phyloP scores from a whole-genome alignment of 2,797 vertebrate species.

The Sebastes nivosus region DNA sequence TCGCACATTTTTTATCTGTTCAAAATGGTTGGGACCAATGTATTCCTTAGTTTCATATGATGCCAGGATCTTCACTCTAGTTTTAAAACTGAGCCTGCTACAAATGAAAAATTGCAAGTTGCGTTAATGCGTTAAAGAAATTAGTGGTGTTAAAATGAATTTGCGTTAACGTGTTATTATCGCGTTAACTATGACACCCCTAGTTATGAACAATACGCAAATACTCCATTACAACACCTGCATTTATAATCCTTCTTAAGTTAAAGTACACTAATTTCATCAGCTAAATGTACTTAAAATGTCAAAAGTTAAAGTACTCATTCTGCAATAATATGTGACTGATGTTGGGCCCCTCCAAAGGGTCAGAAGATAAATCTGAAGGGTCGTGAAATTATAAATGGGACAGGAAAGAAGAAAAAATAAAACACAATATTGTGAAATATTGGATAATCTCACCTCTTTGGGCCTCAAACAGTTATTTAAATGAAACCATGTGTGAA shows the following conservation, averaged over 20 bases:
- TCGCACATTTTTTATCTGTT: no score
- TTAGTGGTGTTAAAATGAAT: no score
- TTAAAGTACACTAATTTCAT: background rate
- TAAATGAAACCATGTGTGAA: background rate
- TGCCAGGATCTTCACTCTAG: no score
- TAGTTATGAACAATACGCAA: background rate
- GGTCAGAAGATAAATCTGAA: background rate
- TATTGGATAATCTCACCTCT: background rate
- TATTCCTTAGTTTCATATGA: no score
- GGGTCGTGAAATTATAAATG: background rate
- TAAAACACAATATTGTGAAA: no score
- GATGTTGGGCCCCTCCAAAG: background rate
- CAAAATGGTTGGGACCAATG: no score
- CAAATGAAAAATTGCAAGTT: no score
- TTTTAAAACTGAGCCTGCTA: no score
- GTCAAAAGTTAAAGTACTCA: background rate
- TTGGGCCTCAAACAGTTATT: background rate
- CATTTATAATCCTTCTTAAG: background rate
- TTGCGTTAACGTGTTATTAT: no score
- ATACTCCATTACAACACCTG: background rate
- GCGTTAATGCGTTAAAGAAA: no score
- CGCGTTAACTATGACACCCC: no score
- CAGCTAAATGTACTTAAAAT: background rate
- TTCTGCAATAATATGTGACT: background rate
- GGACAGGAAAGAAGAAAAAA: background rate